phyloP scores from a whole-genome alignment of 2,888 invertebrate genomes.

The Lycophotia porphyrea region DNA sequence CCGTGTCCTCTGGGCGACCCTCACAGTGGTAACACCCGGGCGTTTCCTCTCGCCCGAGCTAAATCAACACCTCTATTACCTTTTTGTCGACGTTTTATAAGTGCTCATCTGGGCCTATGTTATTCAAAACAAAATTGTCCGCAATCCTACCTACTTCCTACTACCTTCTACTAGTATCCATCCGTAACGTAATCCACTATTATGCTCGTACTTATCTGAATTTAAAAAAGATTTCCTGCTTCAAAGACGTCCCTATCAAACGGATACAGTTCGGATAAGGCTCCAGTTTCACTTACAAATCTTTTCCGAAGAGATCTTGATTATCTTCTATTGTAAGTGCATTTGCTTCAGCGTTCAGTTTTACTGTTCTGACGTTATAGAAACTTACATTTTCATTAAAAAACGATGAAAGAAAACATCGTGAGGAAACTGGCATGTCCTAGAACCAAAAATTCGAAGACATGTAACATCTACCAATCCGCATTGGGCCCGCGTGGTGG shows the following conservation, averaged over 20 bases:
- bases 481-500: too few relatives aligned
- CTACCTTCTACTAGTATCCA: neutral
- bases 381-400: conserved; percentile 2
- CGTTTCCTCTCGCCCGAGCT: too few relatives aligned
- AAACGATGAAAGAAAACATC: too few relatives aligned
- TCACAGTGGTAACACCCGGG: too few relatives aligned
- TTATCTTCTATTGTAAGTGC: conserved; percentile 48
- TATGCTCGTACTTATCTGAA: neutral
- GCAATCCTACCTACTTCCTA: neutral
- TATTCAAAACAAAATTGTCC: neutral
- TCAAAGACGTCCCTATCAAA: conserved; percentile 32
- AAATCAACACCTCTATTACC: too few relatives aligned
- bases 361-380: conserved; percentile 15
- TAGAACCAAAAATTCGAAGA: too few relatives aligned
- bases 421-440: too few relatives aligned
- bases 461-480: too few relatives aligned
- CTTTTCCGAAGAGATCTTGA: conserved; percentile 43
- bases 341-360: conserved; percentile 42
- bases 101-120: too few relatives aligned
- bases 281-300: conserved; percentile 56
- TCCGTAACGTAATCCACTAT: neutral
- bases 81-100: too few relatives aligned
- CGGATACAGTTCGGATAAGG: conserved; percentile 33
- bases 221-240: conserved; percentile 13
- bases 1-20: too few relatives aligned